phyloP scores from a whole-genome alignment of 2,888 invertebrate species.

The Drosophila nigritarsus region DNA sequence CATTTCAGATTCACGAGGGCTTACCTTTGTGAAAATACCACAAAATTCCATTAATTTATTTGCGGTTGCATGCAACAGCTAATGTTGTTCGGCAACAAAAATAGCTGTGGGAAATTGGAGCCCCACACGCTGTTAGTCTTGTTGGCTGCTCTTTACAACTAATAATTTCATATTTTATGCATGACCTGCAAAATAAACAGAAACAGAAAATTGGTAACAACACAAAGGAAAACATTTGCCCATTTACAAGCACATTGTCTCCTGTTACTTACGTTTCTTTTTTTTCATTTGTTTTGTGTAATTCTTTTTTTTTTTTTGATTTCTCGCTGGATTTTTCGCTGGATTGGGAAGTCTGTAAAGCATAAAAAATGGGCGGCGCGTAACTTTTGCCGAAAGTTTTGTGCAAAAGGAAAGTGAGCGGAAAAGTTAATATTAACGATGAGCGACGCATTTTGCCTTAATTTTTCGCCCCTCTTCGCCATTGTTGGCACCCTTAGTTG shows the following conservation, averaged over 20 bases:
- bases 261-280: conserved; percentile 27
- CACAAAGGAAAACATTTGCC: conserved; percentile 51
- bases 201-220: conserved; percentile 61
- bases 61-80: conserved; percentile 43
- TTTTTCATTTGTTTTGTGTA: not conserved
- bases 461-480: conserved; percentile 45
- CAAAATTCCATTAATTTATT: conserved; percentile 59
- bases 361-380: conserved; percentile 64
- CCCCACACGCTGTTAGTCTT: not conserved
- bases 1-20: conserved; percentile 25
- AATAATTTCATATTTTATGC: conserved; percentile 81
- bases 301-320: conserved; percentile 1
- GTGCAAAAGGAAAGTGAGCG: conserved; percentile 70
- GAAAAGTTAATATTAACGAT: conserved; percentile 80
- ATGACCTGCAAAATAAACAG: conserved; percentile 79
- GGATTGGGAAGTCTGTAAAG: conserved; percentile 40
- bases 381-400: conserved; percentile 69
- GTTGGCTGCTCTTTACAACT: conserved; percentile 59
- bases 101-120: conserved; percentile 17
- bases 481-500: conserved; percentile 10
- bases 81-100: conserved; percentile 31
- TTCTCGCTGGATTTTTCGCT: not conserved
- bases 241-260: conserved; percentile 61
- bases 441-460: conserved; percentile 76
- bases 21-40: conserved; percentile 41